Evolutionary conservation across 2,113 vertebrate genomes (phyloP), one percentile per base, ranked within the genome.

Genomic region (Smithornis capensis): DNA sequence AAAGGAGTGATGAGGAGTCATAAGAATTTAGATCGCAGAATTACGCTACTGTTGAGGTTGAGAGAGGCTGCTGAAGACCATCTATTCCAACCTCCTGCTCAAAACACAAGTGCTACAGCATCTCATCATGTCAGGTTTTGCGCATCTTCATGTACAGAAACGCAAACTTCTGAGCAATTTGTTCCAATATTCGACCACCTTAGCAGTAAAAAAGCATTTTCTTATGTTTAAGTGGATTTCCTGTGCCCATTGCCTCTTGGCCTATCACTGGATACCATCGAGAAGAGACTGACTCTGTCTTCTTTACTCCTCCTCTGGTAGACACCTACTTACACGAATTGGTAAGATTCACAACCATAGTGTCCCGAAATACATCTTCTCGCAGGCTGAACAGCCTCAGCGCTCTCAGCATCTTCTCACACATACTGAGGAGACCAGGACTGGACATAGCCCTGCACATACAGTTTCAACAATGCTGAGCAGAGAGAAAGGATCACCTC

Each of bases 341-440:
- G 33, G 2, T 50, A 60, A 69, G 44, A 79, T 22, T 18, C 27
- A 49, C 21, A 52, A 8, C 33, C 11, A 27, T 9, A 1, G 11
- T 29, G 17, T 81, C 40, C 55, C 55, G 60, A 35, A 91, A 68
- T 49, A 38, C 12, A 24, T 50, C 40, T 79, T 33, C 19, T 57
- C 42, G 37, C 19, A 60, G 12, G 7, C 10, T 7, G 1, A 78
- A 86, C 19, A 2, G 19, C 4, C n/a, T 47, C 49, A 47, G 23
- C 14, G 47, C 42, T 49, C 60, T 38, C 49, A 55, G 49, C 10
- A 23, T 40, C n/a, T 23, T n/a, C 28, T 56, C 1, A 0, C 12
- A 14, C 0, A 0, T 15, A 19, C 19, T 56, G 40, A 12, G 23
- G n/a, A 44, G 23, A 15, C 40, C 40, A 56, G 50, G 50, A 38